Percentiles rank a stretch among this genome's conserved stretches.
These are phyloP conservation scores for Caradrina kadenii DNA, from an alignment of 2,888 invertebrate genomes.

Conservation along the genomic window DNA sequence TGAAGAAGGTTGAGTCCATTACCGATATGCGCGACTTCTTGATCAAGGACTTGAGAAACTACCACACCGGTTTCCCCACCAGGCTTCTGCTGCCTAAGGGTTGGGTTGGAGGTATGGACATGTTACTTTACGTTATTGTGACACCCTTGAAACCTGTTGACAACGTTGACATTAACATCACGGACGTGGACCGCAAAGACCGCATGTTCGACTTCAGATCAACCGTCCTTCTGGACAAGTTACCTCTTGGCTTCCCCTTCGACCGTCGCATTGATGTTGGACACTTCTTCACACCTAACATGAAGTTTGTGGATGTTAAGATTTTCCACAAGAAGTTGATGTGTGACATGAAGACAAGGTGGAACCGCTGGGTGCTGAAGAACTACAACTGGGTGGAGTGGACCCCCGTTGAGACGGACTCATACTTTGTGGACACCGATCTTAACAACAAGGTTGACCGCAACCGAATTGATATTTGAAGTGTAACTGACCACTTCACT, in stretches of 20 bases:
- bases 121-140: slow-evolving; percentile 92
- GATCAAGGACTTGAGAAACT: slow-evolving; percentile 81
- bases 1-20: slow-evolving; percentile 91
- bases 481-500: not conserved
- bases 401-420: slow-evolving; percentile 74
- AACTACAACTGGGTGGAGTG: slow-evolving; percentile 77
- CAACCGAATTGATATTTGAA: slow-evolving; percentile 51
- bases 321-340: slow-evolving; percentile 91
- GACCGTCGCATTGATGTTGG: slow-evolving; percentile 92
- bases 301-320: slow-evolving; percentile 91
- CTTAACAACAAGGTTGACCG: slow-evolving; percentile 63
- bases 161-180: slow-evolving; percentile 77
- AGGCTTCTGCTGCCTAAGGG: slow-evolving; percentile 94
- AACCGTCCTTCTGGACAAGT: slow-evolving; percentile 89
- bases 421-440: slow-evolving; percentile 78
- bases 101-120: slow-evolving; percentile 91
- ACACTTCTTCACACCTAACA: slow-evolving; percentile 92
- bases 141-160: slow-evolving; percentile 88
- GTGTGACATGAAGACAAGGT: slow-evolving; percentile 85
- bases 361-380: slow-evolving; percentile 81
- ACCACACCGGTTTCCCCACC: slow-evolving; percentile 93
- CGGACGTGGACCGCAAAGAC: slow-evolving; percentile 86
- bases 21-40: slow-evolving; percentile 79
- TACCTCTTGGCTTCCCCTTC: slow-evolving; percentile 94
- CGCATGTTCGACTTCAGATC: slow-evolving; percentile 80